Evolutionary conservation across 23 tunicate species (phyloP).

Genomic region (Phallusia fumigata): DNA sequence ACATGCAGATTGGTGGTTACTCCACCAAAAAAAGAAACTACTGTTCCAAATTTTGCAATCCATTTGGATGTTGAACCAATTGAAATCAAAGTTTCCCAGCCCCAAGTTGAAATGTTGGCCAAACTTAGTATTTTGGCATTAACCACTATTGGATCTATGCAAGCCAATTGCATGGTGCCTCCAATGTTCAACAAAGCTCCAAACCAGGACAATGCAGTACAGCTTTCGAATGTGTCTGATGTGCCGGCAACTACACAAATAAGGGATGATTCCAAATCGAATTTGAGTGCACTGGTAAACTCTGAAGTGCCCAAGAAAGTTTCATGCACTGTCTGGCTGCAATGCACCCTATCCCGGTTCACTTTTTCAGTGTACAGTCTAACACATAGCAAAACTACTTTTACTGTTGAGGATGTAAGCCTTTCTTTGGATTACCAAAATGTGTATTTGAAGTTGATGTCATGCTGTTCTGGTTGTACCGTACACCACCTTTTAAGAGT

Average conservation of each 20-base stretch:
- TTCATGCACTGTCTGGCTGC: constrained; percentile 58
- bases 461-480: constrained; percentile 38
- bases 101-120: constrained; percentile 26
- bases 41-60: constrained; percentile 24
- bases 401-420: constrained; percentile 58
- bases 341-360: constrained; percentile 63
- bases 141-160: not conserved
- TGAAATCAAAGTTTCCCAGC: constrained; percentile 22
- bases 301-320: constrained; percentile 11
- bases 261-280: constrained; percentile 36
- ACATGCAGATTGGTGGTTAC: constrained; percentile 60
- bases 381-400: not conserved
- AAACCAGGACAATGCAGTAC: not conserved
- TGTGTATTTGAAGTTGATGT: constrained; percentile 56
- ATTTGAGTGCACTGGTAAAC: constrained; percentile 18
- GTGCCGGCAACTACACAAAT: not conserved
- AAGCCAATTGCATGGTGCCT: constrained; percentile 3
- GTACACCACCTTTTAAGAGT: constrained; percentile 18
- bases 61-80: constrained; percentile 70
- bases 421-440: constrained; percentile 54
- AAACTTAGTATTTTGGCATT: not conserved
- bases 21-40: not conserved
- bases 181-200: not conserved
- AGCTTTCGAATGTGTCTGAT: not conserved
- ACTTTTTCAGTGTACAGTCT: constrained; percentile 4